phyloP scores from a whole-genome alignment of 2,888 invertebrate species.

The Chrysotoxum bicinctum region DNA sequence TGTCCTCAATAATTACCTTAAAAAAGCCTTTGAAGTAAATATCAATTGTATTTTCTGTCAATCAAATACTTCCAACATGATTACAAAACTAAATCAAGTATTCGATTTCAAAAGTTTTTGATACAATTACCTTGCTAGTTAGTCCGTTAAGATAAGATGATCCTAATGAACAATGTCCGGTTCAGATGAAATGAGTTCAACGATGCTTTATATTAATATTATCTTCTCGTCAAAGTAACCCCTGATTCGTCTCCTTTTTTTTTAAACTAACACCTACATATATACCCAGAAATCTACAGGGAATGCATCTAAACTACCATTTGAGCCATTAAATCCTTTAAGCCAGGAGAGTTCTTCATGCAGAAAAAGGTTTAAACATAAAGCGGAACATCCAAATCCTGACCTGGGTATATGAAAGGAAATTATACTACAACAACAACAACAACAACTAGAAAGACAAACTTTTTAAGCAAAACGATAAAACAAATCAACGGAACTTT shows the following conservation, averaged over 20 bases:
- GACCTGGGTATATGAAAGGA: not conserved
- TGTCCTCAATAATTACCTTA: too few relatives aligned
- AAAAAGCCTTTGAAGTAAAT: too few relatives aligned
- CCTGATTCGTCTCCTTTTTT: not conserved
- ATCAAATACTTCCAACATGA: too few relatives aligned
- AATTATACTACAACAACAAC: not conserved
- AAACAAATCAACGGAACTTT: constrained; percentile 45
- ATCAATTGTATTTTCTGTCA: too few relatives aligned
- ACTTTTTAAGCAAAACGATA: constrained; percentile 34
- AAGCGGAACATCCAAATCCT: constrained; percentile 42
- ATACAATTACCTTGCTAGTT: too few relatives aligned
- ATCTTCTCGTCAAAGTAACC: not conserved
- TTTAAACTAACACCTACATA: not conserved
- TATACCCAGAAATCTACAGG: not conserved
- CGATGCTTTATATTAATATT: not conserved
- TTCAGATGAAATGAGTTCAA: not conserved
- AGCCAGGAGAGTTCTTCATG: not conserved
- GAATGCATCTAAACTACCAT: constrained; percentile 25
- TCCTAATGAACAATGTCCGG: too few relatives aligned
- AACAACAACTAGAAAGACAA: not conserved
- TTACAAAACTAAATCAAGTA: too few relatives aligned
- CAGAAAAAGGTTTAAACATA: constrained; percentile 18
- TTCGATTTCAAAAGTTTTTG: too few relatives aligned
- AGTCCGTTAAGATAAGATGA: too few relatives aligned
- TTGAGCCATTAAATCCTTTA: constrained; percentile 40